Conservation (phyloP, 2,797 vertebrate species). For the Bovichtus variegatus region DNA sequence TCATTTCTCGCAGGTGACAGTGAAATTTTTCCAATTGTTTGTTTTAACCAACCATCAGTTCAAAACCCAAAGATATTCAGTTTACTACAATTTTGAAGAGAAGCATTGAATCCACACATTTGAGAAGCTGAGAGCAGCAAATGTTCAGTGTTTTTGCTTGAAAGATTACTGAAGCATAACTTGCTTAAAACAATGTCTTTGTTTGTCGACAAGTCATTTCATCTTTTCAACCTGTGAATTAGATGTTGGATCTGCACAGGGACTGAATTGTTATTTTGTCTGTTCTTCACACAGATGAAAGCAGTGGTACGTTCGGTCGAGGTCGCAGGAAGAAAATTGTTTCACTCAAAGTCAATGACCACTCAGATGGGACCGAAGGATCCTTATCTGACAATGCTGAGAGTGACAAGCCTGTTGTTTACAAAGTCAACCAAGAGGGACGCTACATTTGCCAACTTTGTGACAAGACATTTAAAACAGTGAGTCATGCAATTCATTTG, state of each 20-base stretch:
- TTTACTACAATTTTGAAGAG: not conserved
- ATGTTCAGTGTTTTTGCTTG: not conserved
- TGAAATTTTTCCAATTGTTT: not conserved
- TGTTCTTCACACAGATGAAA: constrained; percentile 62
- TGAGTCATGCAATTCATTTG: constrained; percentile 58
- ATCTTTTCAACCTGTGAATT: not conserved
- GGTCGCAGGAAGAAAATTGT: constrained; percentile 71
- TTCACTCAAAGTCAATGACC: constrained; percentile 59
- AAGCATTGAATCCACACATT: not conserved
- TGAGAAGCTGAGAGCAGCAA: not conserved
- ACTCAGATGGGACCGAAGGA: constrained; percentile 56
- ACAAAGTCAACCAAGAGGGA: constrained; percentile 90
- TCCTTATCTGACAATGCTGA: constrained; percentile 71
- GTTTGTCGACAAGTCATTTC: not conserved
- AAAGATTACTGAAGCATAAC: not conserved
- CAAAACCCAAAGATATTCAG: not conserved
- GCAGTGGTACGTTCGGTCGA: constrained; percentile 44
- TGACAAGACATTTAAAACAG: constrained; percentile 98
- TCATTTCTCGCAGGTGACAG: not conserved
- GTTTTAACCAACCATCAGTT: not conserved
- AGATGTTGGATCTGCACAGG: not conserved
- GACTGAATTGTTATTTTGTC: not conserved
- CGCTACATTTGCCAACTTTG: constrained; percentile 92
- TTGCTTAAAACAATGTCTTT: not conserved
- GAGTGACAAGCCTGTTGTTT: constrained; percentile 81